Conservation (phyloP, 2,797 vertebrate species). For the Sylvia borin region DNA sequence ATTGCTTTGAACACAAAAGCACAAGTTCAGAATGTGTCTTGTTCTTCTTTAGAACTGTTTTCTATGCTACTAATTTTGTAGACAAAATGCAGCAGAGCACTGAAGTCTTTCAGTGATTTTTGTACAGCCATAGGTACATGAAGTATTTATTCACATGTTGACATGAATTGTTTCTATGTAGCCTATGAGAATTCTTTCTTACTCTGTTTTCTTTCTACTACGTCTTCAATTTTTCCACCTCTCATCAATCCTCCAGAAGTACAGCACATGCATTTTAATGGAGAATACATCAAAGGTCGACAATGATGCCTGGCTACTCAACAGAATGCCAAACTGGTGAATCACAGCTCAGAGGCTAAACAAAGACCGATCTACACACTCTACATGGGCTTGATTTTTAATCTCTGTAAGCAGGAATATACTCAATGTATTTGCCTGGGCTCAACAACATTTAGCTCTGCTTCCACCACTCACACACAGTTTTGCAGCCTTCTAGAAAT, state of each 20-base stretch:
- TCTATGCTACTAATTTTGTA: not conserved
- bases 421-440: not conserved
- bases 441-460: not conserved
- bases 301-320: slow-evolving; percentile 51
- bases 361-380: slow-evolving; percentile 29
- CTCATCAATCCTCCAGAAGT: slow-evolving; percentile 59
- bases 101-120: not conserved
- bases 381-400: not conserved
- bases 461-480: not conserved
- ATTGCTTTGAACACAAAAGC: not conserved
- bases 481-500: slow-evolving; percentile 41
- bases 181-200: slow-evolving; percentile 56
- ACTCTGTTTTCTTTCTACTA: slow-evolving; percentile 43
- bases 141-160: slow-evolving; percentile 62
- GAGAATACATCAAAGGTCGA: slow-evolving; percentile 52
- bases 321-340: slow-evolving; percentile 54
- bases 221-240: slow-evolving; percentile 66
- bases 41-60: slow-evolving; percentile 15
- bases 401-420: not conserved
- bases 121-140: slow-evolving; percentile 5
- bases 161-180: slow-evolving; percentile 42
- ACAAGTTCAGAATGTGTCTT: not conserved
- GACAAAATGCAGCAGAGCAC: slow-evolving; percentile 35
- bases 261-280: slow-evolving; percentile 61
- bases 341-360: slow-evolving; percentile 34